Evolutionary conservation across 2,797 vertebrate species (phyloP).

Genomic region (Semaprochilodus insignis): DNA sequence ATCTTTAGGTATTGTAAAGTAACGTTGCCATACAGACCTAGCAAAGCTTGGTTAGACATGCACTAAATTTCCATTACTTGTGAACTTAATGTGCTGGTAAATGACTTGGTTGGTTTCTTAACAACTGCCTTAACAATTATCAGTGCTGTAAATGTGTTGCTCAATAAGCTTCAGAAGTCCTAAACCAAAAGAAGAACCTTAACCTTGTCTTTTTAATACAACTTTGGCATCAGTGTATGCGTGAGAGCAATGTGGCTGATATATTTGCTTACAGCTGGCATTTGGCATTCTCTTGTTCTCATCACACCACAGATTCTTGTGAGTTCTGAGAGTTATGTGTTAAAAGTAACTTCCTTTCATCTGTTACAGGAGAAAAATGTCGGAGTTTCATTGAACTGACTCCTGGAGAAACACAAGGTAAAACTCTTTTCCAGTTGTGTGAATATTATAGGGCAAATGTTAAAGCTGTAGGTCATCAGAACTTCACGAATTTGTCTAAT

Average conservation of each 20-base stretch:
- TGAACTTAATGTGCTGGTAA: too few relatives aligned
- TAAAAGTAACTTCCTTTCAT: slow-evolving; percentile 5
- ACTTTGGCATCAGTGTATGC: background rate
- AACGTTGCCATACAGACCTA: too few relatives aligned
- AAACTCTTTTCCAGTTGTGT: background rate
- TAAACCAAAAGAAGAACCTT: background rate
- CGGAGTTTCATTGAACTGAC: slow-evolving; percentile 86
- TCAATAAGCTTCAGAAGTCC: background rate
- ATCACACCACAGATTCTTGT: background rate
- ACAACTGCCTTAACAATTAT: too few relatives aligned
- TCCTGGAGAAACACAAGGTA: slow-evolving; percentile 82
- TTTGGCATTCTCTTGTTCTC: background rate
- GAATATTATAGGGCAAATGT: background rate
- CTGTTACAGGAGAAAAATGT: slow-evolving; percentile 80
- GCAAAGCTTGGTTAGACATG: too few relatives aligned
- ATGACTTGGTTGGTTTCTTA: too few relatives aligned
- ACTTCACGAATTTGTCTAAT: too few relatives aligned
- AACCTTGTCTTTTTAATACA: background rate
- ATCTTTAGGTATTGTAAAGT: too few relatives aligned
- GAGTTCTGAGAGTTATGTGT: background rate
- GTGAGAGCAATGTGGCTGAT: background rate
- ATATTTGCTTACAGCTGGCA: background rate
- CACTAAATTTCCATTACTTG: too few relatives aligned
- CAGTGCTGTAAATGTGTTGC: too few relatives aligned
- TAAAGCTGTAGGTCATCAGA: background rate